Percentiles rank a stretch among this genome's conserved stretches.
These are phyloP conservation scores for Crocidura indochinensis DNA, from an alignment of 2,797 vertebrate genomes.

Conservation along the genomic window DNA sequence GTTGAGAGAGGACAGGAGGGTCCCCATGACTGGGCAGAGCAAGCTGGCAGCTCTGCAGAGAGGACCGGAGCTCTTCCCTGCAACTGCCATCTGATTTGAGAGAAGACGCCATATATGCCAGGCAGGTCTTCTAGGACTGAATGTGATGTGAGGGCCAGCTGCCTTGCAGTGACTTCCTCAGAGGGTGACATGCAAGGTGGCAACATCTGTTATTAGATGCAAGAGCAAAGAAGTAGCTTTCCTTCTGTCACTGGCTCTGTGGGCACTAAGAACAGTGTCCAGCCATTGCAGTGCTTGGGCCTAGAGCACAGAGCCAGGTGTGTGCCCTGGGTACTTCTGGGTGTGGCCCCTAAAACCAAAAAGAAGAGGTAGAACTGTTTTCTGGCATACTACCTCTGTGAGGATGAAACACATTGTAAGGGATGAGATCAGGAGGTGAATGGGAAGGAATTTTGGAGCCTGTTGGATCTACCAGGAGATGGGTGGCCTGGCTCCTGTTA, in stretches of 20 bases:
- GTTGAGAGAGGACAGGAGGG: too few species aligned
- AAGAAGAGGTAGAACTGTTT: not conserved
- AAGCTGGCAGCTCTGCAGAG: constrained; percentile 54
- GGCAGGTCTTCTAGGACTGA: not conserved
- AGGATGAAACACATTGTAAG: too few species aligned
- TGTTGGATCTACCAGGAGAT: too few species aligned
- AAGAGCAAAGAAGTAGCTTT: not conserved
- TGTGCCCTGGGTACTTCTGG: too few species aligned
- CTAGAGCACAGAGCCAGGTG: too few species aligned
- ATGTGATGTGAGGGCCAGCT: not conserved
- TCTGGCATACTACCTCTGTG: not conserved
- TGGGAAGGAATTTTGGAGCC: too few species aligned
- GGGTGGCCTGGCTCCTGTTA: too few species aligned
- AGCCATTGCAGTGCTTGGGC: too few species aligned
- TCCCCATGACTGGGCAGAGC: constrained; percentile 60
- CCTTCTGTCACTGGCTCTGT: not conserved
- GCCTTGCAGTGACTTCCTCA: not conserved
- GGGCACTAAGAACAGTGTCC: too few species aligned
- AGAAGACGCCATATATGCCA: not conserved
- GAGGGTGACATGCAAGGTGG: not conserved
- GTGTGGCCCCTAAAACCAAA: too few species aligned
- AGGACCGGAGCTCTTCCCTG: not conserved
- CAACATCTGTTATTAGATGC: not conserved
- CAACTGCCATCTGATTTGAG: constrained; percentile 16
- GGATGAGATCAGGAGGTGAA: too few species aligned